Percentiles rank a stretch among this genome's conserved stretches.
phyloP scores from a whole-genome alignment of 2,113 vertebrate genomes.

The Cyprinodon variegatus region DNA sequence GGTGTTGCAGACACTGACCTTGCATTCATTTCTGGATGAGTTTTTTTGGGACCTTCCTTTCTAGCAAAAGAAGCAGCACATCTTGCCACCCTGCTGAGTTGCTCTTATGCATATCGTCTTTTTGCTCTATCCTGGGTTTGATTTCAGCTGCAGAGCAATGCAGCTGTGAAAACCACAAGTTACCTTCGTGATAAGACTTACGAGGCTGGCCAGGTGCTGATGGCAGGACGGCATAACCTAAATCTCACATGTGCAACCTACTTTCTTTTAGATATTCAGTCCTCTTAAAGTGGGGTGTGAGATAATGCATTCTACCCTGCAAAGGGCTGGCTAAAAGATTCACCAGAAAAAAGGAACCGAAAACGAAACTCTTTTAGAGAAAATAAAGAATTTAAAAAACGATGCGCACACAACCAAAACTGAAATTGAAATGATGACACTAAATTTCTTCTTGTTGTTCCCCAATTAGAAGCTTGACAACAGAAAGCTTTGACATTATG shows the following conservation, averaged over 20 bases:
- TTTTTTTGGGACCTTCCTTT: background rate
- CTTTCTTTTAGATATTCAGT: slow-evolving; percentile 37
- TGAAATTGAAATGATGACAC: background rate
- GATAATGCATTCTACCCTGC: background rate
- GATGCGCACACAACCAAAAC: background rate
- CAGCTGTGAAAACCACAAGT: slow-evolving; percentile 63
- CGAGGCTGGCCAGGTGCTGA: slow-evolving; percentile 62
- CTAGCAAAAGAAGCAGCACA: background rate
- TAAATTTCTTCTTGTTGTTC: background rate
- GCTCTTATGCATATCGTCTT: background rate
- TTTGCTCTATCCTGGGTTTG: slow-evolving; percentile 12
- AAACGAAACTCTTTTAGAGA: background rate
- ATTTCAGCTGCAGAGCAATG: slow-evolving; percentile 56
- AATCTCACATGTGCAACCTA: slow-evolving; percentile 50
- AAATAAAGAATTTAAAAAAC: background rate
- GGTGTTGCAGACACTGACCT: background rate
- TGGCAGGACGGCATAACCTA: slow-evolving; percentile 56
- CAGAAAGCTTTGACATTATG: slow-evolving; percentile 37
- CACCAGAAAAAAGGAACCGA: background rate
- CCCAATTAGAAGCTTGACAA: slow-evolving; percentile 36
- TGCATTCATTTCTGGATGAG: background rate
- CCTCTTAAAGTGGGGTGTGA: slow-evolving; percentile 15
- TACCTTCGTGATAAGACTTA: slow-evolving; percentile 25
- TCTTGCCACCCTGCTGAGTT: background rate
- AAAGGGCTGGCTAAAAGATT: slow-evolving; percentile 6